Evolutionary conservation across 2,888 invertebrate species (phyloP), one percentile per base, ranked within the genome.

Genomic region (Eumacrocentrus americanus): DNA sequence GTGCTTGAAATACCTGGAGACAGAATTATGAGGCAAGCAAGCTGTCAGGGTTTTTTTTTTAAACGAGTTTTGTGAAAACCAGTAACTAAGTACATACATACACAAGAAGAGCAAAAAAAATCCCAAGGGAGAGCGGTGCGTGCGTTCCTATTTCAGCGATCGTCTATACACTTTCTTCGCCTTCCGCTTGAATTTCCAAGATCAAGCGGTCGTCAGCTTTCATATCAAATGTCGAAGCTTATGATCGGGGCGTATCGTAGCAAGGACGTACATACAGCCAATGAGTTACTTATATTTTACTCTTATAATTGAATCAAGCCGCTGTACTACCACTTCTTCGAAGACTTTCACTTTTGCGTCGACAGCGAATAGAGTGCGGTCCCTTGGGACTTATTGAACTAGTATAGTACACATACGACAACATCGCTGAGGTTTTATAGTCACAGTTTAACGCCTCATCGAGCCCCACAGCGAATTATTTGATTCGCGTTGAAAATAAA

Each of bases 331-430:
- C 70, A 70, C 70, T 70, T 70, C 70, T 67, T 58, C 69, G 29
- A 61, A 59, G 63, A 67, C 70, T 70, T 70, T 70, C 70, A 70
- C 70, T 70, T 70, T 70, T 67, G 60, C 69, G 29, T 54, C 60
- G 61, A 48, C 58, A 38, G 46, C 52, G 9, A 29, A 29, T 29
- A 29, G 29, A 9, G 5, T 4, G 9, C 29, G 9, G 29, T 6
- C 29, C 29, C 4, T 6, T 29, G 29, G 9, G 29, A 29, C 29
- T n/a, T n/a, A 29, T 9, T 29, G 29, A 29, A 29, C 29, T 29
- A n/a, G n/a, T n/a, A n/a, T n/a, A n/a, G 29, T 29, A 29, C 29
- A 29, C 29, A 38, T 38, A 38, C 22, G 16, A 40, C 52, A 44
- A 12, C n/a, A 52, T n/a, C n/a, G n/a, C n/a, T n/a, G n/a, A n/a